A percentile compares a stretch with the other conserved stretches of the same genome.
phyloP scores from a whole-genome alignment of 37 sponge, comb jelly and placozoan species.

The Aphrocallistes beatrix region DNA sequence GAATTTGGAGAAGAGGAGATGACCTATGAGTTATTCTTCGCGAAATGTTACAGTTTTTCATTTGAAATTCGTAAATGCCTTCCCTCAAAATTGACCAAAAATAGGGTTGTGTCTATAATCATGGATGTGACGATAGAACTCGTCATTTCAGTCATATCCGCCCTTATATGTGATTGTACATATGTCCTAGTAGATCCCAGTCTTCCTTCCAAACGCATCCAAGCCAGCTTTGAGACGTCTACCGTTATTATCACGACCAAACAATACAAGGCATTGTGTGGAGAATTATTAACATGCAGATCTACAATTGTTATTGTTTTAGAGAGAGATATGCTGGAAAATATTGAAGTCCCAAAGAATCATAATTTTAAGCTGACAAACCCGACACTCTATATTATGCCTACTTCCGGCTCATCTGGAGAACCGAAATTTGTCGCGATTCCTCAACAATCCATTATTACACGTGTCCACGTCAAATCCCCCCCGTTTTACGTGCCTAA shows the following conservation, averaged over 20 bases:
- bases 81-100: neutral
- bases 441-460: neutral
- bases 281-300: neutral
- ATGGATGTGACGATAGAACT: neutral
- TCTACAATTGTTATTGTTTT: neutral
- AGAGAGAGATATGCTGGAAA: neutral
- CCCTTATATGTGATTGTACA: neutral
- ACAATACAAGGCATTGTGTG: neutral
- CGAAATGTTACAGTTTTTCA: neutral
- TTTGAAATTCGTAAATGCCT: neutral
- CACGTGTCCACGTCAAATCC: constrained; percentile 16
- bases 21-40: neutral
- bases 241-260: neutral
- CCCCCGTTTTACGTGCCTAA: neutral
- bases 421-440: constrained; percentile 3
- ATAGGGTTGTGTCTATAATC: neutral
- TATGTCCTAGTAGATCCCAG: neutral
- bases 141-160: neutral
- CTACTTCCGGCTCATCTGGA: neutral
- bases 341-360: neutral
- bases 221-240: neutral
- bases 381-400: neutral
- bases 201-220: neutral
- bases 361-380: neutral
- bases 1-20: neutral